phyloP scores from a whole-genome alignment of 2,888 invertebrate species.

The Merodon equestris region DNA sequence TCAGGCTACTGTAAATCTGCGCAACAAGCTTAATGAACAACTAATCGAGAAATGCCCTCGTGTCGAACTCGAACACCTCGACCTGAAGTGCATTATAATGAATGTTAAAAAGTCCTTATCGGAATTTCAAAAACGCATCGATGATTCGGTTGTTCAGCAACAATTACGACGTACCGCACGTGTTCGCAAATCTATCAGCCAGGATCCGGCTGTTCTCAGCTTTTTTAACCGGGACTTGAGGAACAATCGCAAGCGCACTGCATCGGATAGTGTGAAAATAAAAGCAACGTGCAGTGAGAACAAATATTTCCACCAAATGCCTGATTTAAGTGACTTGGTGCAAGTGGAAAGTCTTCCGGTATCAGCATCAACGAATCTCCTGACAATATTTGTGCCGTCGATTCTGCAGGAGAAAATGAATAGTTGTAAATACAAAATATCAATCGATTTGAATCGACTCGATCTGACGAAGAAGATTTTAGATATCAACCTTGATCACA shows the following conservation, averaged over 20 bases:
- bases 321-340: slow-evolving; percentile 36
- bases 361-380: slow-evolving; percentile 45
- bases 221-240: slow-evolving; percentile 11
- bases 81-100: slow-evolving; percentile 43
- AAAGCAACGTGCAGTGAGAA: neutral
- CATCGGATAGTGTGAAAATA: neutral
- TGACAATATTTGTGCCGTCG: slow-evolving; percentile 56
- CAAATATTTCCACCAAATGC: slow-evolving; percentile 31
- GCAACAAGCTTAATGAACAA: slow-evolving; percentile 40
- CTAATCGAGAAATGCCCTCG: slow-evolving; percentile 22
- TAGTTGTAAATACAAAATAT: slow-evolving; percentile 57
- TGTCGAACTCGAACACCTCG: slow-evolving; percentile 40
- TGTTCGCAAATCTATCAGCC: slow-evolving; percentile 25
- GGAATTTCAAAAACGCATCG: slow-evolving; percentile 49
- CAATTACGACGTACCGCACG: slow-evolving; percentile 45
- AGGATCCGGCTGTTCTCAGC: slow-evolving; percentile 28
- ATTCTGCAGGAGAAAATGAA: slow-evolving; percentile 53
- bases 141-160: slow-evolving; percentile 52
- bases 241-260: neutral
- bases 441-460: slow-evolving; percentile 50
- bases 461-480: slow-evolving; percentile 48
- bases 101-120: slow-evolving; percentile 49
- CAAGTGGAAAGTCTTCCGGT: slow-evolving; percentile 56
- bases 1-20: slow-evolving; percentile 8
- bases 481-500: slow-evolving; percentile 40